Base-by-base conservation (phyloP, 2,797 vertebrate species). In the Pteronotus mesoamericanus region DNA sequence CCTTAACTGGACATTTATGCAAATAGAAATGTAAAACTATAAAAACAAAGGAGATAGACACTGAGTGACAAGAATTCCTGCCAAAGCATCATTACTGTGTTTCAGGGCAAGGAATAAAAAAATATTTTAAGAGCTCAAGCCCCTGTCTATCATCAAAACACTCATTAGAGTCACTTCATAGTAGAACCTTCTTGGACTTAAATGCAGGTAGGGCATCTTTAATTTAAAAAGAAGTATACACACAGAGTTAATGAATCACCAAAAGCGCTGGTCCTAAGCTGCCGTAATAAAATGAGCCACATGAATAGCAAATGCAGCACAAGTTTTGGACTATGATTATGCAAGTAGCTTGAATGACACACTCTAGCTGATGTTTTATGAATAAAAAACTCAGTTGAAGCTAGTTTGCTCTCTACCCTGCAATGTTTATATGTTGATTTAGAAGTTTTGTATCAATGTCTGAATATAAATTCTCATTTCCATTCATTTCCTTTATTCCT, bases 271-370 rank as follows among this genome's bases (percentile, higher is more conserved):
- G 16, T 42, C 59, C 9, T 77, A 69, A 92, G 66, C 83, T 96
- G 0, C 55, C 89, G 21, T 29, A 69, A 78, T 94, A 92, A 94
- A 94, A 55, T 86, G 69, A 97, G 24, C 68, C 29, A 88, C 59
- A 66, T 57, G 80, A 92, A 85, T 9, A 95, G 34, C n/a, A 97
- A 96, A 46, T 5, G n/a, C 80, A 88, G 64, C 71, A 44, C 12
- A 48, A 51, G 3, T 71, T 53, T n/a, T 75, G 68, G 26, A 75
- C 37, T 90, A 29, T 89, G 96, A 94, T 97, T 95, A 95, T 71
- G 1, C 79, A 94, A 95, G 78, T 86, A 94, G 26, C 59, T 96
- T 89, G 90, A 98, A 87, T 93, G 96, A 93, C 11, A 95, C n/a
- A 46, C 0, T 84, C 7, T 37, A 91, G 44, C 11, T 93, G 61